Evolutionary conservation across 2,113 vertebrate species (phyloP), one percentile per base, ranked within the genome.

Genomic region (Onychostruthus taczanowskii): DNA sequence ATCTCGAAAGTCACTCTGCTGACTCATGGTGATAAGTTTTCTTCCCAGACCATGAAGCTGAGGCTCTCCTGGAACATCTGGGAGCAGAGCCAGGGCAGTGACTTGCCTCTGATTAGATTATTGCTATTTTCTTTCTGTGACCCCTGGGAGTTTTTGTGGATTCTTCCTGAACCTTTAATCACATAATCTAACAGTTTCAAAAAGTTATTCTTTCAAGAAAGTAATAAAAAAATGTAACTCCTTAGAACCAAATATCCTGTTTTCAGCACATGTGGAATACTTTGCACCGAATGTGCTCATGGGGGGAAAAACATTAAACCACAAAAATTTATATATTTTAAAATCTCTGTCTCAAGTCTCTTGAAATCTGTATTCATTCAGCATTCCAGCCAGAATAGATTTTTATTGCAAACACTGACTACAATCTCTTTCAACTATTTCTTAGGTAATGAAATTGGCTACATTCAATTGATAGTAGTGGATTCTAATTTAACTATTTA

Each of bases 401-500:
- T 95, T 94, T 89, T 87, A 73, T 69, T 93, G 27, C 46, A 79
- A 84, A 69, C 41, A 52, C 43, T 31, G 5, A 61, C n/a, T 92
- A 46, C 46, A 69, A 66, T 75, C 2, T 69, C 49, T 87, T 93
- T 82, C 44, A 76, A 33, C 31, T 82, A 66, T 76, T 89, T 82
- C n/a, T 69, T 83, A 85, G 22, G 16, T 83, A 87, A 87, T 69
- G 85, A 75, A 72, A 84, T 91, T 87, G 70, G 44, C 53, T 85
- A 59, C 58, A 50, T 93, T 85, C 20, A 0, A 82, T 95, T 85
- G 37, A 50, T 69, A 82, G 10, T 46, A 91, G 70, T 44, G 24
- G 20, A 14, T 73, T 87, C n/a, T 68, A 91, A 93, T 89, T 73
- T 91, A 89, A 77, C 55, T 14, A 73, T 91, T 89, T 94, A 89